Percentiles rank a stretch among this genome's conserved stretches.
These are phyloP conservation scores for Hemibagrus guttatus DNA, from an alignment of 2,797 vertebrate species.

Conservation along the genomic window DNA sequence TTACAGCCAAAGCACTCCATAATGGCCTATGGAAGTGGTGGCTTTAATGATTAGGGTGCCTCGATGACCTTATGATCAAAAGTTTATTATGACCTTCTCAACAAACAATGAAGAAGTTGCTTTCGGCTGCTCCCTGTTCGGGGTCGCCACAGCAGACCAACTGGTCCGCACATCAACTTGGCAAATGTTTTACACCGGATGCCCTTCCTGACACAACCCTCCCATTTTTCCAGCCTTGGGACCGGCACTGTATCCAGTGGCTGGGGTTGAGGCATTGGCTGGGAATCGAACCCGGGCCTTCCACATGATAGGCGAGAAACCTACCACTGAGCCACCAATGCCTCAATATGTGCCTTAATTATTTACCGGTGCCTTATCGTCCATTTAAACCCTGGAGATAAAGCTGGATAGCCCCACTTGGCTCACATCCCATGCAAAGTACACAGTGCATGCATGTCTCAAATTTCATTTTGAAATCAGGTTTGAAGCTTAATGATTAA, in stretches of 20 bases:
- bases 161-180: too few species aligned
- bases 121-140: too few species aligned
- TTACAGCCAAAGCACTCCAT: constrained; percentile 25
- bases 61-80: background rate
- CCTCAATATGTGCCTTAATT: constrained; percentile 9
- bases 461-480: constrained; percentile 25
- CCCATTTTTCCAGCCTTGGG: too few species aligned
- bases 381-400: background rate
- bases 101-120: too few species aligned
- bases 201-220: too few species aligned
- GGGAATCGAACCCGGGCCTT: too few species aligned
- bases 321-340: too few species aligned
- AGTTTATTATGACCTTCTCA: background rate
- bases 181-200: too few species aligned
- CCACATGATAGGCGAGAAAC: too few species aligned
- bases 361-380: background rate
- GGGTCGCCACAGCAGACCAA: too few species aligned
- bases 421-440: constrained; percentile 15
- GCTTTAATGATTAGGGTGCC: background rate
- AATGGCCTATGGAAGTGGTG: background rate
- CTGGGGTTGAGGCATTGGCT: too few species aligned
- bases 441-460: background rate
- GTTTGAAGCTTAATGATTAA: constrained; percentile 19
- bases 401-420: background rate
- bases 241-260: too few species aligned